phyloP scores from a whole-genome alignment of 2,888 invertebrate species.

The Eudemis profundana region DNA sequence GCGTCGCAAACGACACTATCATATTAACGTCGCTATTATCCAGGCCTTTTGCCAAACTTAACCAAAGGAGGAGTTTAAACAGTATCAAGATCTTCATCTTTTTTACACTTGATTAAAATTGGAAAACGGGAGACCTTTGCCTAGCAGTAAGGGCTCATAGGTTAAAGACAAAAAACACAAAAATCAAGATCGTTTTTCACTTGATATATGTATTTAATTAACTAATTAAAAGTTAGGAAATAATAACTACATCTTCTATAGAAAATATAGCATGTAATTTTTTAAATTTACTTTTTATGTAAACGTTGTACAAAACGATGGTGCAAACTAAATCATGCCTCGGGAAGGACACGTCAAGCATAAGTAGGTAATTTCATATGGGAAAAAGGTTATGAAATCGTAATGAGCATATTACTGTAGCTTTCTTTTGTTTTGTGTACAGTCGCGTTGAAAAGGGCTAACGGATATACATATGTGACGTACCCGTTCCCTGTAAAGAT shows the following conservation, averaged over 20 bases:
- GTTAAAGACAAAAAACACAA: too few species aligned
- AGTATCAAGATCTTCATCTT: constrained; percentile 27
- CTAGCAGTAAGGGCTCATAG: too few species aligned
- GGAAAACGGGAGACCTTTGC: not conserved
- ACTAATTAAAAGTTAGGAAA: too few species aligned
- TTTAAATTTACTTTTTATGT: not conserved
- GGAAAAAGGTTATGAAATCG: constrained; percentile 22
- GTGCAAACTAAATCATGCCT: not conserved
- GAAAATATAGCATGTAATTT: too few species aligned
- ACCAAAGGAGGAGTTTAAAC: not conserved
- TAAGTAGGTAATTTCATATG: constrained; percentile 13
- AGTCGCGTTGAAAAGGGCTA: not conserved
- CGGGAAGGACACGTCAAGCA: not conserved
- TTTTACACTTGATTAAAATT: not conserved
- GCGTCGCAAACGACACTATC: constrained; percentile 60
- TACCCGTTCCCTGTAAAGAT: too few species aligned
- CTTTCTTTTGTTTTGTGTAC: constrained; percentile 23
- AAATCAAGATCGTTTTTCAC: too few species aligned
- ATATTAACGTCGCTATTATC: constrained; percentile 48
- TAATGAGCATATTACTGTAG: constrained; percentile 30
- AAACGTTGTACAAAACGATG: not conserved
- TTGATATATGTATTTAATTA: too few species aligned
- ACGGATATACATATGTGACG: too few species aligned
- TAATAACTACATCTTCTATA: too few species aligned
- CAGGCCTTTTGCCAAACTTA: constrained; percentile 8